phyloP scores from a whole-genome alignment of 1,140 invertebrate species.

The Anadara kagoshimensis region DNA sequence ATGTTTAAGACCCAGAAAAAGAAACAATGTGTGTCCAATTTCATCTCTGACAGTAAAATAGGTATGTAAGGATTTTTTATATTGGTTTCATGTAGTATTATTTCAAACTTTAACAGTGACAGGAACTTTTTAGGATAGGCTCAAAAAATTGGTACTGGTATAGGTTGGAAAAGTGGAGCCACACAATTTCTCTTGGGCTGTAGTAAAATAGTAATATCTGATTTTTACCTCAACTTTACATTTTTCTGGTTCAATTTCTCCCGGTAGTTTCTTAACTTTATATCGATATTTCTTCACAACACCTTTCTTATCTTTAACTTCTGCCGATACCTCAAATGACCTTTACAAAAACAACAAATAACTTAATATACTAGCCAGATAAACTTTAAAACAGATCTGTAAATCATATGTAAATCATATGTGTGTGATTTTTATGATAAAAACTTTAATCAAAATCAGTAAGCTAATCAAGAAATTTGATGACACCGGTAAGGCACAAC shows the following conservation, averaged over 20 bases:
- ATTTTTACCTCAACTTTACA: slow-evolving; percentile 40
- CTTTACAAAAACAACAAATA: slow-evolving; percentile 25
- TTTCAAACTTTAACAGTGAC: no score
- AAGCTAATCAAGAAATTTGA: neutral
- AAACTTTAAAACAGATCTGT: neutral
- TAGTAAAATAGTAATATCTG: no score
- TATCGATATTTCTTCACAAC: slow-evolving; percentile 42
- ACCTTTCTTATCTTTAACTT: slow-evolving; percentile 35
- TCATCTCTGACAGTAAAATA: no score
- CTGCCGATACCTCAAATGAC: slow-evolving; percentile 36
- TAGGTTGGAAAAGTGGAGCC: no score
- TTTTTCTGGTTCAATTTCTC: slow-evolving; percentile 35
- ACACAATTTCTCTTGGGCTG: no score
- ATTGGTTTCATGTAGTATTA: no score
- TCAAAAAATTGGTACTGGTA: no score
- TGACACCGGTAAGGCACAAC: neutral
- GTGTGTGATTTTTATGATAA: no score
- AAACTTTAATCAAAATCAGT: neutral
- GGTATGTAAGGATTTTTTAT: no score
- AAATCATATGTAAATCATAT: neutral
- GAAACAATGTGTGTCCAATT: no score
- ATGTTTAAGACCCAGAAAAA: no score
- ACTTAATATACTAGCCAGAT: neutral
- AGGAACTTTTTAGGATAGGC: no score
- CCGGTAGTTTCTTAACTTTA: slow-evolving; percentile 49